These are phyloP conservation scores for Osmerus eperlanus DNA, from an alignment of 2,113 vertebrate species.

Conservation along the genomic window DNA sequence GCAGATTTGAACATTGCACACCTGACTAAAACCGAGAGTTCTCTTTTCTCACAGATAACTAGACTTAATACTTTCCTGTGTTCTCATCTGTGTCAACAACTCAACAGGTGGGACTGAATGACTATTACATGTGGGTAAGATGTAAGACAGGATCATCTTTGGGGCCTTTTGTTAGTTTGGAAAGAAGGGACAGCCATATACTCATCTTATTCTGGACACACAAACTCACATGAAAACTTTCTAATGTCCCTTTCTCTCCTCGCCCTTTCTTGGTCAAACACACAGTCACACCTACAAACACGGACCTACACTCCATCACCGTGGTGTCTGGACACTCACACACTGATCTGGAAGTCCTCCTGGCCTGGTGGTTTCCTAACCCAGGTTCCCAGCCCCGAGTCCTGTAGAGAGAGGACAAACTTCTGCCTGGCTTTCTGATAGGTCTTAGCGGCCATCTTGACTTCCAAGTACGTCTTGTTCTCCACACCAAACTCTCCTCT, in stretches of 20 bases:
- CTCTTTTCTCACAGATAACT: background rate
- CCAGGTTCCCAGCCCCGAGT: slow-evolving; percentile 90
- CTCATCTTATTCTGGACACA: background rate
- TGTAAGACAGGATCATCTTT: background rate
- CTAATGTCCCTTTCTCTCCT: background rate
- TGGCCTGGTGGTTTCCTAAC: slow-evolving; percentile 94
- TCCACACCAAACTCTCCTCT: slow-evolving; percentile 62
- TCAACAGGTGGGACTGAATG: background rate
- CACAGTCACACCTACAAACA: background rate
- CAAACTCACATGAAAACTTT: background rate
- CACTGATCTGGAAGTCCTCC: slow-evolving; percentile 80
- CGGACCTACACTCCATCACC: background rate
- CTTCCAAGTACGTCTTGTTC: slow-evolving; percentile 86
- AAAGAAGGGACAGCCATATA: background rate
- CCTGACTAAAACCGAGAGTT: background rate
- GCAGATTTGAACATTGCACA: too few species aligned
- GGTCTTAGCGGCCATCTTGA: slow-evolving; percentile 83
- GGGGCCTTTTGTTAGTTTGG: background rate
- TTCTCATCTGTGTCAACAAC: background rate
- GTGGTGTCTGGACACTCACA: background rate
- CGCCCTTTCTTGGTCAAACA: background rate
- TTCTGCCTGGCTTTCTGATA: slow-evolving; percentile 95
- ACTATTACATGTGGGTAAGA: background rate
- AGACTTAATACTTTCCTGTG: background rate
- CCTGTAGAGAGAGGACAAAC: slow-evolving; percentile 88